phyloP scores from a whole-genome alignment of 2,888 invertebrate genomes.

The Plutella xylostella region DNA sequence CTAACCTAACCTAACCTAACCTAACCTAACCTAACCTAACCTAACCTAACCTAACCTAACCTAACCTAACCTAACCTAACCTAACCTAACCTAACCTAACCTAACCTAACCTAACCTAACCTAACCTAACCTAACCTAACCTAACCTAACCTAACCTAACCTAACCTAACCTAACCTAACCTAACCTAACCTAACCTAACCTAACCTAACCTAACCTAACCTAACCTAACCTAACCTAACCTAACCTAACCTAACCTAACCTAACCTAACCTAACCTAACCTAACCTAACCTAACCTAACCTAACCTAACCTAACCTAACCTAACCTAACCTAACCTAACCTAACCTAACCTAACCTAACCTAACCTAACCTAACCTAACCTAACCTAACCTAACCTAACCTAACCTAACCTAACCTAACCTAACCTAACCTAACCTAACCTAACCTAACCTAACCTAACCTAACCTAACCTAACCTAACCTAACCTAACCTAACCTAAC shows the following conservation, averaged over 20 bases:
- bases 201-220: constrained; percentile 3
- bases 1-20: constrained; percentile 3
- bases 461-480: constrained; percentile 13
- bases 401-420: constrained; percentile 20
- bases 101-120: constrained; percentile 10
- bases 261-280: constrained; percentile 12
- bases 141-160: constrained; percentile 10
- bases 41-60: constrained; percentile 6
- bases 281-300: constrained; percentile 9
- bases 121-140: constrained; percentile 9
- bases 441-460: constrained; percentile 20
- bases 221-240: constrained; percentile 1
- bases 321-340: constrained; percentile 18
- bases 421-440: constrained; percentile 18
- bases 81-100: constrained; percentile 8
- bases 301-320: constrained; percentile 19
- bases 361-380: constrained; percentile 17
- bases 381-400: constrained; percentile 18
- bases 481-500: constrained; percentile 7
- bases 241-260: constrained; percentile 13
- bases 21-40: constrained; percentile 5
- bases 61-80: constrained; percentile 6
- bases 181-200: constrained; percentile 8
- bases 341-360: constrained; percentile 17
- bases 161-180: constrained; percentile 15